Evolutionary conservation across 2,113 vertebrate species (phyloP).

Genomic region (Scomber japonicus): DNA sequence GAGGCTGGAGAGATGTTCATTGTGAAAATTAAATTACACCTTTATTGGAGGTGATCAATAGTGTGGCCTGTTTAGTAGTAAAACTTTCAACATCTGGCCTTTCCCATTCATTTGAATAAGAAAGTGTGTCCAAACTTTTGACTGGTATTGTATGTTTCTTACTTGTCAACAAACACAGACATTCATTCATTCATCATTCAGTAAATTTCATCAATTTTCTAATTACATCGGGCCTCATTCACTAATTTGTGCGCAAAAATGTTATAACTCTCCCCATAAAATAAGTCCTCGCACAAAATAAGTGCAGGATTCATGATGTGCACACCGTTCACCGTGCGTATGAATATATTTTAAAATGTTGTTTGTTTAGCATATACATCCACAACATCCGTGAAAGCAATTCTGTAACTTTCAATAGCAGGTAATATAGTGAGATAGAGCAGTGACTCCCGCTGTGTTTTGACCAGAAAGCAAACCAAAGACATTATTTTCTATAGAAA

Average conservation of each 20-base stretch:
- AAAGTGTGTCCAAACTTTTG: no score
- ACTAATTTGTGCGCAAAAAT: no score
- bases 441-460: neutral
- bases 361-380: neutral
- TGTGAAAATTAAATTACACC: neutral
- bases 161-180: neutral
- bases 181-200: no score
- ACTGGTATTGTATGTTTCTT: neutral
- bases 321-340: no score
- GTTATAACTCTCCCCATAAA: no score
- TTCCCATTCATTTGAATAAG: no score
- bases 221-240: neutral
- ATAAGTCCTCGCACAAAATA: no score
- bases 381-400: neutral
- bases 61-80: neutral
- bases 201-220: neutral
- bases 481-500: conserved; percentile 15
- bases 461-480: neutral
- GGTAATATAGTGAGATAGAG: neutral
- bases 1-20: neutral
- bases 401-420: neutral
- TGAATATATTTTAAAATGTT: no score
- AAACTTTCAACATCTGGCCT: neutral
- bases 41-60: conserved; percentile 33
- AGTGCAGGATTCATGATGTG: no score